Evolutionary conservation across 35 echinoderm and acorn worm species (phyloP), one percentile per base, ranked within the genome.

Genomic region (Holothuria glaberrima): DNA sequence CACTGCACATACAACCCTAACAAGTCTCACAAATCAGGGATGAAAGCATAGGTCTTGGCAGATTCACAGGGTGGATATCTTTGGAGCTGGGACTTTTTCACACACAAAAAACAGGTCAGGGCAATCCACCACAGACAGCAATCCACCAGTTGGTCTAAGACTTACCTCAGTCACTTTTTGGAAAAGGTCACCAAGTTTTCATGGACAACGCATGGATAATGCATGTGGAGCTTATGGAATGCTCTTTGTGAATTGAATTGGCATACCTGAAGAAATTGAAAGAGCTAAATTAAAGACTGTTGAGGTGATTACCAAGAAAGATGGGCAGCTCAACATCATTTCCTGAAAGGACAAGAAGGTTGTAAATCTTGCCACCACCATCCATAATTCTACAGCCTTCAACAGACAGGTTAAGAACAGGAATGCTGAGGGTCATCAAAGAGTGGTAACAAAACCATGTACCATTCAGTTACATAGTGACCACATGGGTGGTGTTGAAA

Each of bases 401-500:
- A 22, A 76, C n/a, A 76, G 41, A 74, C 4, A 76, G 27, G 32
- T 83, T 3, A 52, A 25, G 48, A 16, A n/a, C 28, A 83, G 41
- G 32, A 26, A 34, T 52, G 45, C 19, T 21, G 29, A 30, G 22
- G 32, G 46, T 30, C 3, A 59, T 24, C 21, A 2, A 24, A 54
- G 54, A 59, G 32, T 6, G 17, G 27, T 57, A 25, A 34, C 24
- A 83, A 83, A 83, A 59, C 80, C 80, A 59, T 57, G 80, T 45
- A 58, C 83, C 59, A 64, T 86, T 66, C 38, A 36, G 36, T 19
- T 86, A 14, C 9, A 18, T 41, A 28, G 22, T 41, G 22, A 86
- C 20, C 29, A 86, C 59, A 67, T 86, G 59, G 58, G 83, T 35
- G 83, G 83, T 58, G 33, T 86, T 25, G 83, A 86, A n/a, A n/a